Conservation (phyloP, 2,888 invertebrate species). For the Polia nebulosa region DNA sequence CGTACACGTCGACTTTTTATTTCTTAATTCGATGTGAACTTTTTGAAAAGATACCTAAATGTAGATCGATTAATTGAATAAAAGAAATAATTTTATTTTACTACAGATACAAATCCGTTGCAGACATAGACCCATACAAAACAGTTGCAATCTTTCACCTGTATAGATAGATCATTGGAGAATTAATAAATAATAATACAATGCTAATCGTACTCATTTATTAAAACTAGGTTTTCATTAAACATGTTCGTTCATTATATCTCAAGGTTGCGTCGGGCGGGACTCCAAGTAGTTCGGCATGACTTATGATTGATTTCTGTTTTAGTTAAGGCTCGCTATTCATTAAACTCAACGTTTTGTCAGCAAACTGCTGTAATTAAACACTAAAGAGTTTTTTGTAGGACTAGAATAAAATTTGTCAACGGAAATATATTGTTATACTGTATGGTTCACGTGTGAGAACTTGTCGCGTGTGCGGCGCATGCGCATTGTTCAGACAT, state of each 20-base stretch:
- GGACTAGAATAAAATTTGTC: neutral
- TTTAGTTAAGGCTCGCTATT: neutral
- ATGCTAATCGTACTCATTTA: neutral
- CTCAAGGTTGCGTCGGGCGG: neutral
- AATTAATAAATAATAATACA: neutral
- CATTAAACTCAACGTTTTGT: neutral
- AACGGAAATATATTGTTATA: conserved; percentile 8
- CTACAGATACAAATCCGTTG: neutral
- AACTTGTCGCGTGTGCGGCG: conserved; percentile 16
- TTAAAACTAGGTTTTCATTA: neutral
- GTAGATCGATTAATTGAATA: neutral
- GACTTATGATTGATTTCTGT: neutral
- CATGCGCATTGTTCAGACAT: conserved; percentile 28
- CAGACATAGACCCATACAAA: neutral
- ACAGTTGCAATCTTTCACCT: neutral
- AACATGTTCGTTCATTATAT: neutral
- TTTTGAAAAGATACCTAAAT: neutral
- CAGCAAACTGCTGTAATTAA: neutral
- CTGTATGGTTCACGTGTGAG: neutral
- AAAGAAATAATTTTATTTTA: neutral
- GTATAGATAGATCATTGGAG: neutral
- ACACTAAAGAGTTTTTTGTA: neutral
- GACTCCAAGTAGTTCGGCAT: neutral
- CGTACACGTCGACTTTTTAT: neutral
- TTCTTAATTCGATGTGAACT: neutral